A percentile compares a stretch with the other conserved stretches of the same genome.
phyloP scores from a whole-genome alignment of 2,888 invertebrate species.

The Neoitamus cyanurus region DNA sequence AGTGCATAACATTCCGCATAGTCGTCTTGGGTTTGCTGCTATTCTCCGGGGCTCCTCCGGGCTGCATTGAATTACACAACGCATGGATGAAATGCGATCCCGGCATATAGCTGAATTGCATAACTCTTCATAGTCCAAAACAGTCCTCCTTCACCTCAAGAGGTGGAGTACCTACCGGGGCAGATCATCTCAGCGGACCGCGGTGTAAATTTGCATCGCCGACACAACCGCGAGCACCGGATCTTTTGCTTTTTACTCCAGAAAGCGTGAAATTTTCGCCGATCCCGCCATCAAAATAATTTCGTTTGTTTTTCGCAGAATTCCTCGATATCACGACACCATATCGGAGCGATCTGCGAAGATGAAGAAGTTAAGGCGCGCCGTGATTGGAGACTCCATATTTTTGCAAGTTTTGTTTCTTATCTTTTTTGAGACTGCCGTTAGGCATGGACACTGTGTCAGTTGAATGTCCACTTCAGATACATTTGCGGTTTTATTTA shows the following conservation, averaged over 20 bases:
- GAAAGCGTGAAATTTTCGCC: background rate
- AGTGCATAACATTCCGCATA: slow-evolving; percentile 34
- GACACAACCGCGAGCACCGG: background rate
- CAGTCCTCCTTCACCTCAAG: background rate
- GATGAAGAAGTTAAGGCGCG: background rate
- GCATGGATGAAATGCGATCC: slow-evolving; percentile 18
- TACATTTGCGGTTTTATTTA: too few species aligned
- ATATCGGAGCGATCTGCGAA: background rate
- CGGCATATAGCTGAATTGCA: slow-evolving; percentile 14
- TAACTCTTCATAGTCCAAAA: background rate
- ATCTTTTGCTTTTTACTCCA: background rate
- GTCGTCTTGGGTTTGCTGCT: slow-evolving; percentile 21
- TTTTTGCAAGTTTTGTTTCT: too few species aligned
- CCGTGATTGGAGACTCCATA: background rate
- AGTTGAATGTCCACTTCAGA: too few species aligned
- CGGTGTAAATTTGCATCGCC: background rate
- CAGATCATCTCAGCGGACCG: background rate
- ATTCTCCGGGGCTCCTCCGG: background rate
- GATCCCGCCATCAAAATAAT: background rate
- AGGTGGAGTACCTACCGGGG: background rate
- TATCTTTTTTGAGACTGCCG: too few species aligned
- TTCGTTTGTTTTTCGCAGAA: slow-evolving; percentile 1
- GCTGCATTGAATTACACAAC: slow-evolving; percentile 44
- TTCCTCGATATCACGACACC: background rate
- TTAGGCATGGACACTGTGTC: too few species aligned